Conservation (phyloP, 2,113 vertebrate genomes). For the Lipophrys pholis region DNA sequence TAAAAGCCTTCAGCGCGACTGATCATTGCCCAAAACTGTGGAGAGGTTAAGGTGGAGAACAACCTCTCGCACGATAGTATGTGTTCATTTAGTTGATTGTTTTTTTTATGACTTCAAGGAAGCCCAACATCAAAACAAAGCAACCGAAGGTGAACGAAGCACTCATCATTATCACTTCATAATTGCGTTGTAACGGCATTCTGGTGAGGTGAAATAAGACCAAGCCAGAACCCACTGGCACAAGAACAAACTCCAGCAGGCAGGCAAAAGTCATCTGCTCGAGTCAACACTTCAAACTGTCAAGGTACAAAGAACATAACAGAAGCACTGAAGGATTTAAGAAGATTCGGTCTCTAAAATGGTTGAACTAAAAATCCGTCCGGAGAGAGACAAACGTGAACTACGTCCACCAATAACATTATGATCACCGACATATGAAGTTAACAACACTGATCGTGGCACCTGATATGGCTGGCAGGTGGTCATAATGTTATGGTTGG, state of each 20-base stretch:
- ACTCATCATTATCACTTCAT: slow-evolving; percentile 34
- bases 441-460: too few relatives aligned
- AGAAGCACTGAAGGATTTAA: too few relatives aligned
- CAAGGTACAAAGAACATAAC: too few relatives aligned
- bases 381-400: too few relatives aligned
- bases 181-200: slow-evolving; percentile 18
- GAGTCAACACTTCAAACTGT: slow-evolving; percentile 12
- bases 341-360: too few relatives aligned
- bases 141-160: slow-evolving; percentile 1
- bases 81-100: neutral
- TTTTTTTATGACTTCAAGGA: neutral
- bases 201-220: slow-evolving; percentile 17
- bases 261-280: slow-evolving; percentile 7
- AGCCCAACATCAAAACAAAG: slow-evolving; percentile 18
- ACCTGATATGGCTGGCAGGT: too few relatives aligned
- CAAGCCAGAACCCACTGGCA: slow-evolving; percentile 35
- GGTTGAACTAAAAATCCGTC: too few relatives aligned
- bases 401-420: too few relatives aligned
- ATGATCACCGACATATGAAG: too few relatives aligned
- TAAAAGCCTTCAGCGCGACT: neutral
- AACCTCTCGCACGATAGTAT: slow-evolving; percentile 22
- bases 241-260: slow-evolving; percentile 19
- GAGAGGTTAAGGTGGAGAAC: slow-evolving; percentile 8
- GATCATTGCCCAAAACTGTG: slow-evolving; percentile 16
- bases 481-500: too few relatives aligned